Percentiles rank a stretch among this genome's conserved stretches.
phyloP scores from a whole-genome alignment of 2,888 invertebrate genomes.

The Pantelozetes paolii region DNA sequence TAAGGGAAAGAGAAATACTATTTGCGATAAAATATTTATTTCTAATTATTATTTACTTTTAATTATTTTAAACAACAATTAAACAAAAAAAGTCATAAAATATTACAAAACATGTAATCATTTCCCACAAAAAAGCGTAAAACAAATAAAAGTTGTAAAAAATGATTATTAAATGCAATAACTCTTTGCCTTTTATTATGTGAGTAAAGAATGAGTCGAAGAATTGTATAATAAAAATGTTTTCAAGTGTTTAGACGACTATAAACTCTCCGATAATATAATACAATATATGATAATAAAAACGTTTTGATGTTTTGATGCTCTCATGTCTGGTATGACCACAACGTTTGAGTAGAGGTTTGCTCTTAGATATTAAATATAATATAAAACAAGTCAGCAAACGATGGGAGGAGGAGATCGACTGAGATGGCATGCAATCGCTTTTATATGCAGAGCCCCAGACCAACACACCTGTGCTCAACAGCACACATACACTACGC shows the following conservation, averaged over 20 bases:
- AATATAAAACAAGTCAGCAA: slow-evolving; percentile 30
- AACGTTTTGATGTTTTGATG: neutral
- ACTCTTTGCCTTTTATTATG: too few species aligned
- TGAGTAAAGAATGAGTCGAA: neutral
- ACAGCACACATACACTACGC: neutral
- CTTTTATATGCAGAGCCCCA: neutral
- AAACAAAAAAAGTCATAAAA: too few species aligned
- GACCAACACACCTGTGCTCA: slow-evolving; percentile 24
- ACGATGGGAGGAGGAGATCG: slow-evolving; percentile 36
- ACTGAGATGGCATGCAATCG: slow-evolving; percentile 27
- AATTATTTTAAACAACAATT: too few species aligned
- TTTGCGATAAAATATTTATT: too few species aligned
- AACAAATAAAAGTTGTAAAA: too few species aligned
- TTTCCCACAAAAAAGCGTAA: too few species aligned
- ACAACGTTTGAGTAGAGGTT: neutral
- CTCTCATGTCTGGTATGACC: slow-evolving; percentile 22
- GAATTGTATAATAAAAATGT: neutral
- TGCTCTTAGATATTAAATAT: neutral
- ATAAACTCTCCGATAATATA: neutral
- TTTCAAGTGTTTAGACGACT: neutral
- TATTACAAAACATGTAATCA: too few species aligned
- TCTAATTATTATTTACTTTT: too few species aligned
- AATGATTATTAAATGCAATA: too few species aligned
- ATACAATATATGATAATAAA: neutral
- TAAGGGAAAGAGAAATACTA: too few species aligned